phyloP scores from a whole-genome alignment of 2,113 vertebrate species.

The Cyanoliseus patagonus region DNA sequence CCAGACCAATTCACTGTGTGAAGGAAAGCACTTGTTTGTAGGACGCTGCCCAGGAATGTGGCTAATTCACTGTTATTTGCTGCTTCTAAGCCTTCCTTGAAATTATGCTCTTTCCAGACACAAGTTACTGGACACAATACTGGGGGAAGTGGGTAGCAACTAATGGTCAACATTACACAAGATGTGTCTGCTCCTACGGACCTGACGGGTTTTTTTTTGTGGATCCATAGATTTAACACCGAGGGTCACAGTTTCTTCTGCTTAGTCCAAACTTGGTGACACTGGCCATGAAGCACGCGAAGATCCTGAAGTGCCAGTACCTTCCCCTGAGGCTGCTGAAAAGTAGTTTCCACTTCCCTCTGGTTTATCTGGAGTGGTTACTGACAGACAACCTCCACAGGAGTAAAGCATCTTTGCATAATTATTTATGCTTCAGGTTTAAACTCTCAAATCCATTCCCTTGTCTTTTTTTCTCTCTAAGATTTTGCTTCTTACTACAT shows the following conservation, averaged over 20 bases:
- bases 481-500: background rate
- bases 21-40: background rate
- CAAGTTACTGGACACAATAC: background rate
- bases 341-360: background rate
- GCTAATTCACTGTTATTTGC: background rate
- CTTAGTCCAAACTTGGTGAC: background rate
- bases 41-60: background rate
- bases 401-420: background rate
- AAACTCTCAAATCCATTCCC: background rate
- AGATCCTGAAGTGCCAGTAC: background rate
- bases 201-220: background rate
- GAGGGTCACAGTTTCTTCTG: background rate
- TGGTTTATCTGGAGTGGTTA: background rate
- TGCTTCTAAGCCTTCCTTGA: background rate
- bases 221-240: background rate
- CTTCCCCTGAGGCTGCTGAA: background rate
- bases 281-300: background rate
- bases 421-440: background rate
- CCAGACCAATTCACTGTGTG: background rate
- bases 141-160: background rate
- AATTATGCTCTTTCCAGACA: background rate
- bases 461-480: background rate
- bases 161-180: background rate
- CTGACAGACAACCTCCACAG: rapidly evolving
- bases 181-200: background rate